Percentiles rank a stretch among this genome's conserved stretches.
These are phyloP conservation scores for Acromyrmex echinatior DNA, from an alignment of 1,140 invertebrate genomes.

Conservation along the genomic window DNA sequence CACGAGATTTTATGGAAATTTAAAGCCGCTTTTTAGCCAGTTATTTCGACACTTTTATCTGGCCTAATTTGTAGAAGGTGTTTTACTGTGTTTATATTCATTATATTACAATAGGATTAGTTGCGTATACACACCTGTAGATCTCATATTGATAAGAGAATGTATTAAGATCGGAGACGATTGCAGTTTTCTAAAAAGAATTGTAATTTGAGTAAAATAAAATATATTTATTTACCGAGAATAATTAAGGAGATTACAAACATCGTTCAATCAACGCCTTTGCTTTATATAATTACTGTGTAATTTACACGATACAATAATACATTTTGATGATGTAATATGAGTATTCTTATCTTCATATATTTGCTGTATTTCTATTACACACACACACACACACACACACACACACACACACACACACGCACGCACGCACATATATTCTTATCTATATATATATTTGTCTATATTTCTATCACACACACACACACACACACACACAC, in stretches of 20 bases:
- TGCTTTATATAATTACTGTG: not conserved
- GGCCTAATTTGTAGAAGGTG: not conserved
- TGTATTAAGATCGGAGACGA: not conserved
- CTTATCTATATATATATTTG: no score
- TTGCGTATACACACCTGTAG: not conserved
- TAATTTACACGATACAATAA: not conserved
- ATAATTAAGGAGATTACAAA: slow-evolving; percentile 13
- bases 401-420: no score
- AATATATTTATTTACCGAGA: not conserved
- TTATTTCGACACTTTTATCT: slow-evolving; percentile 31
- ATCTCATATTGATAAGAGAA: slow-evolving; percentile 2
- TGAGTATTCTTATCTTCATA: not conserved
- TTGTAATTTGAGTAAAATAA: slow-evolving; percentile 4
- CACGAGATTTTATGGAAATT: not conserved
- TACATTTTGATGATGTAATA: not conserved
- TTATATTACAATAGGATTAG: not conserved
- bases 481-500: no score
- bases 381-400: no score
- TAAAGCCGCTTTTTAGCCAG: not conserved
- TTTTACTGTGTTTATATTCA: not conserved
- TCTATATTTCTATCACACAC: no score
- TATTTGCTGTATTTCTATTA: not conserved
- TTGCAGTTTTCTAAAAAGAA: not conserved
- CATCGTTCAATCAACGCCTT: not conserved
- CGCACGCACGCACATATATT: no score